Base-by-base conservation (phyloP, 2,888 invertebrate genomes). In the Thymelicus lineola region DNA sequence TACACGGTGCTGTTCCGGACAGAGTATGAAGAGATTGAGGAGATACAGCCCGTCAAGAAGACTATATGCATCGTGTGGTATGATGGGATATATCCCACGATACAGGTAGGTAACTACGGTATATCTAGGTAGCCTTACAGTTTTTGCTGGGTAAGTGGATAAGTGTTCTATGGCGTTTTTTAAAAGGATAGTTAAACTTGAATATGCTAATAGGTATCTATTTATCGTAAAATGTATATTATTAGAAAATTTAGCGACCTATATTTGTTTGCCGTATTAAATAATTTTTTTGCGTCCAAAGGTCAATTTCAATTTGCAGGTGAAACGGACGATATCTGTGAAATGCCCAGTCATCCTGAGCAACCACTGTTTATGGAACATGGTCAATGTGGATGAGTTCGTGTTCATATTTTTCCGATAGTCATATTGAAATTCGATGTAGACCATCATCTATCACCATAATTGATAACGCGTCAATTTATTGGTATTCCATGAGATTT, bases 361-460 rank as follows among this genome's bases (percentile, higher is more conserved):
- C 74, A 90, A 93, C 77, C 88, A 93, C 72, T 91, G 91, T 74
- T 83, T 93, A 63, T 93, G 93, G 93, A 92, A 90, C 74, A 87
- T 93, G 45, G 78, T 84, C n/a, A 93, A 93, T 71, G 82, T 93
- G 0, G 83, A 88, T 28, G 89, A 86, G 94, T 93, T 77, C 77
- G 93, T 88, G 74, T 48, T 57, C 42, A 46, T 42, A 42, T 66
- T 42, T 58, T 42, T 14, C 50, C 14, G 42, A 55, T 28, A 9
- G 2, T 46, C 15, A 60, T 45, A 53, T 55, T 2, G 28, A 28
- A 28, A 28, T 28, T 28, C 35, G 28, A 28, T 12, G 28, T 55
- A 55, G 55, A 12, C 36, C 36, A 6, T 36, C 38, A 38, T 38
- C 9, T 28, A 28, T 28, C 28, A 28, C 20, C 20, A 20, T 20